Conservation (phyloP, 1,140 invertebrate species). For the Augochlora pura region DNA sequence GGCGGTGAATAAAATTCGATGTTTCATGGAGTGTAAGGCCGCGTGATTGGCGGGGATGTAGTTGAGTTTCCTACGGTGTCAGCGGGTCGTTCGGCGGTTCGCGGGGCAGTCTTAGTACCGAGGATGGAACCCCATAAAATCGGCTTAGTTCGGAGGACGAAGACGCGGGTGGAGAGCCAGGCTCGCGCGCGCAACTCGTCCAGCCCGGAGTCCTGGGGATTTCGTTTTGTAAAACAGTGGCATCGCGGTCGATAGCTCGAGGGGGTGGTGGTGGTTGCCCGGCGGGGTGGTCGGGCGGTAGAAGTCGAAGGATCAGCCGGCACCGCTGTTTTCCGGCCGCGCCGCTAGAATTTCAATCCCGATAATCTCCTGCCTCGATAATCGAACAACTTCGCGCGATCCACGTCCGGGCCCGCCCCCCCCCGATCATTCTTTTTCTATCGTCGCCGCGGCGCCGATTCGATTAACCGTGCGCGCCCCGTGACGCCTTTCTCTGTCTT, state of each 20-base stretch:
- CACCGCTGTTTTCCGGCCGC: constrained; percentile 1
- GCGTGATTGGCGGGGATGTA: constrained; percentile 33
- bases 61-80: constrained; percentile 58
- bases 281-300: background rate
- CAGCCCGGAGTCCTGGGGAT: constrained; percentile 42
- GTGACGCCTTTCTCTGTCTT: background rate
- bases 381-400: constrained; percentile 30
- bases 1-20: constrained; percentile 47
- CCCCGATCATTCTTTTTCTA: constrained; percentile 20
- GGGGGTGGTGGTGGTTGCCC: background rate
- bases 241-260: constrained; percentile 29
- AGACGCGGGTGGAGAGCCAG: no score
- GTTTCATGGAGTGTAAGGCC: constrained; percentile 45
- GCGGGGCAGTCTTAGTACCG: constrained; percentile 41
- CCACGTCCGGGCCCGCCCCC: background rate
- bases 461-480: constrained; percentile 39
- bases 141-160: constrained; percentile 65
- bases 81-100: constrained; percentile 55
- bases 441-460: background rate
- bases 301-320: background rate
- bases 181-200: background rate
- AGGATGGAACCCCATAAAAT: constrained; percentile 65
- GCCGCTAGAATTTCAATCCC: constrained; percentile 36
- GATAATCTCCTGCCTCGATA: constrained; percentile 45
- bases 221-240: constrained; percentile 60